phyloP scores from a whole-genome alignment of 1,140 invertebrate genomes.

The Diachasma alloeum region DNA sequence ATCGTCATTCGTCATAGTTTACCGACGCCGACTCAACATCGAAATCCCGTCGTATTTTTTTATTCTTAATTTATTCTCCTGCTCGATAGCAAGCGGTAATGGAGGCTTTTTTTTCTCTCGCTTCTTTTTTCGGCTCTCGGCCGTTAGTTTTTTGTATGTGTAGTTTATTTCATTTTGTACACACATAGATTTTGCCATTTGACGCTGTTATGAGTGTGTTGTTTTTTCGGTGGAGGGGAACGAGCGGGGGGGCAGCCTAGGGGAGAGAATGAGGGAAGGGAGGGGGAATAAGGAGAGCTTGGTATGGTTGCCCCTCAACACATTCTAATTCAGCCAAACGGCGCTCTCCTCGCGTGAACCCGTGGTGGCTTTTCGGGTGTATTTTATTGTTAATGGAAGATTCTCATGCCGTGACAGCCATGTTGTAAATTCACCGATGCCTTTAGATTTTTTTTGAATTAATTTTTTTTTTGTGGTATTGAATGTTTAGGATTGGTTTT shows the following conservation, averaged over 20 bases:
- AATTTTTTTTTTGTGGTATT: background rate
- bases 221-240: background rate
- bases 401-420: conserved; percentile 39
- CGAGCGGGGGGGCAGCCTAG: background rate
- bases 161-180: background rate
- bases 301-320: conserved; percentile 6
- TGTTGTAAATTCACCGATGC: conserved; percentile 36
- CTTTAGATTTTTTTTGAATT: background rate
- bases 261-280: background rate
- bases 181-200: conserved; percentile 31
- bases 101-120: background rate
- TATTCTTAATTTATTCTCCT: background rate
- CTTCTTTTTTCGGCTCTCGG: background rate
- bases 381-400: conserved; percentile 33
- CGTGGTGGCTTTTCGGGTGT: conserved; percentile 27
- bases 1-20: background rate
- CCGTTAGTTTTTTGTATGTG: conserved; percentile 24
- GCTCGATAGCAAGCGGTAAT: background rate
- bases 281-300: background rate
- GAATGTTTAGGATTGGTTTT: background rate
- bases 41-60: background rate
- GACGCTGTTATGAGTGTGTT: conserved; percentile 23
- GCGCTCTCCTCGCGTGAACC: conserved; percentile 26
- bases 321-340: conserved; percentile 7
- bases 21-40: background rate